Percentiles rank a stretch among this genome's conserved stretches.
Evolutionary conservation across 2,797 vertebrate species (phyloP).

Genomic region (Chromis chromis): DNA sequence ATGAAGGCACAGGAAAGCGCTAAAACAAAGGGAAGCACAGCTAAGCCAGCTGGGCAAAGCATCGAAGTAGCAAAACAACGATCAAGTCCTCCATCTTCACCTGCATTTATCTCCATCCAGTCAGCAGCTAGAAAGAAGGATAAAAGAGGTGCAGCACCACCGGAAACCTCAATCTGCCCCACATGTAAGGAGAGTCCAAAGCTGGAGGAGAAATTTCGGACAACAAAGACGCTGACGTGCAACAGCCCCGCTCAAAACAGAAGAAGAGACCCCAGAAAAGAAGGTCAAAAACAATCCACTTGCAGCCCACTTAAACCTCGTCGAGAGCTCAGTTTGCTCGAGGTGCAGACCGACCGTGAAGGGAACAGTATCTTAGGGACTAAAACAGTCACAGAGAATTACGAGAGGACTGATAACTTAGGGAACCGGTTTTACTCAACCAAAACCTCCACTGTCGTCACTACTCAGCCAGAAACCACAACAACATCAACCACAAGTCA

Average conservation of each 20-base stretch:
- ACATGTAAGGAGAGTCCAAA: constrained; percentile 63
- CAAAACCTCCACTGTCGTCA: constrained; percentile 84
- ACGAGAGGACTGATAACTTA: constrained; percentile 84
- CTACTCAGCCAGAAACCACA: constrained; percentile 84
- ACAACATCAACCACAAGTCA: constrained; percentile 66
- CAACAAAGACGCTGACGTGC: constrained; percentile 67
- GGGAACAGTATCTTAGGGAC: constrained; percentile 80
- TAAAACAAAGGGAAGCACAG: constrained; percentile 21
- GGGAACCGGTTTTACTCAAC: constrained; percentile 87
- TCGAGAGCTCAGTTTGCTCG: constrained; percentile 84
- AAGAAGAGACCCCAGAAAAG: constrained; percentile 39
- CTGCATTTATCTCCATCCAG: constrained; percentile 91
- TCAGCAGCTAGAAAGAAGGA: constrained; percentile 87
- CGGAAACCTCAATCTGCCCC: constrained; percentile 40
- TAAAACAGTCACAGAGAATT: constrained; percentile 86
- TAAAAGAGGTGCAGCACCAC: constrained; percentile 62
- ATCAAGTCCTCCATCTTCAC: constrained; percentile 86
- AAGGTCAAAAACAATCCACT: constrained; percentile 48
- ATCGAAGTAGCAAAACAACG: constrained; percentile 71
- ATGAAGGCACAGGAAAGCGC: constrained; percentile 63
- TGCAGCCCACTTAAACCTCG: constrained; percentile 69
- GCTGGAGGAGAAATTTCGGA: constrained; percentile 63
- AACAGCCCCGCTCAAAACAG: constrained; percentile 56
- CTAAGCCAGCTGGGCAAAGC: constrained; percentile 43
- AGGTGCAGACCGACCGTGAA: constrained; percentile 83